Evolutionary conservation across 2,797 vertebrate genomes (phyloP).

Genomic region (Cyprinella venusta): DNA sequence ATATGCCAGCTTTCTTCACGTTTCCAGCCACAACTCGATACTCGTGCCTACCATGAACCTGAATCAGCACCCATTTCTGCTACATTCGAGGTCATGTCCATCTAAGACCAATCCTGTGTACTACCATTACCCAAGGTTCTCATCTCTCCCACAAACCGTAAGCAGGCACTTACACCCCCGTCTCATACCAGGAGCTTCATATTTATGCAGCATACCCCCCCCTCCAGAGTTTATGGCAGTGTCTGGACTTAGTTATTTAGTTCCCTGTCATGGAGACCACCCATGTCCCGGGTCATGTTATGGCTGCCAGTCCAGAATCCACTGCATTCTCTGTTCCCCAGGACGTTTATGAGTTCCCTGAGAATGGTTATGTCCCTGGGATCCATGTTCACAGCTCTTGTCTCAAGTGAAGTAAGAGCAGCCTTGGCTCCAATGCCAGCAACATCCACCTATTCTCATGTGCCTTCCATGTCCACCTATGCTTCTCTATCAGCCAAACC

Average conservation of each 20-base stretch:
- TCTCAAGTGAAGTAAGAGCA: background rate
- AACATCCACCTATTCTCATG: background rate
- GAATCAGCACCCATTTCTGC: background rate
- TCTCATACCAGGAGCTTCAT: background rate
- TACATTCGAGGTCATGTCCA: background rate
- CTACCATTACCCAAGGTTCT: background rate
- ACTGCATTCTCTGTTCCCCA: background rate
- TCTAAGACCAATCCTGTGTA: conserved; percentile 1
- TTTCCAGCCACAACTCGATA: background rate
- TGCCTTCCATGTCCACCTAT: background rate
- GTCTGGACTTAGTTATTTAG: background rate
- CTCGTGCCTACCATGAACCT: conserved; percentile 5
- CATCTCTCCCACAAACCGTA: background rate
- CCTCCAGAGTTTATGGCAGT: background rate
- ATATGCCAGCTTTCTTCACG: background rate
- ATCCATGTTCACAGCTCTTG: background rate
- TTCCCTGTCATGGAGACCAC: background rate
- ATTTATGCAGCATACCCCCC: background rate
- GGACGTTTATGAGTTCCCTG: background rate
- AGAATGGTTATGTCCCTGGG: background rate
- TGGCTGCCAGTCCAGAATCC: background rate
- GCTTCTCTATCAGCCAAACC: background rate
- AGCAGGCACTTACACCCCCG: background rate
- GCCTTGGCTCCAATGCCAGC: background rate
- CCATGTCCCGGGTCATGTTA: background rate